Evolutionary conservation across 2,888 invertebrate species (phyloP).

Genomic region (Cyrtodaria siliqua): DNA sequence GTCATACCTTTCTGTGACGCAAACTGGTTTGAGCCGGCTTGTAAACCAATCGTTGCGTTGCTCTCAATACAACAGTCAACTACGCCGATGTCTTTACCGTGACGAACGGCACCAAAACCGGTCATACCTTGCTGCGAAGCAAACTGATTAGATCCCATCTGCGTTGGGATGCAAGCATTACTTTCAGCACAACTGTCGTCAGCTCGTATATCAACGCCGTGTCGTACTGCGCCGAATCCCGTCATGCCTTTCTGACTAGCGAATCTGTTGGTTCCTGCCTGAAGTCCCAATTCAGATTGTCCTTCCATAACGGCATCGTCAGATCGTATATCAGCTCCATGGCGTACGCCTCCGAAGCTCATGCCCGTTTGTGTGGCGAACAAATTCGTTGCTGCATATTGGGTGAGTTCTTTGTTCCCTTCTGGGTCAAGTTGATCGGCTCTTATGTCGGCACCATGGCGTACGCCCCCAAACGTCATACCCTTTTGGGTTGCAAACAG

Average conservation of each 20-base stretch:
- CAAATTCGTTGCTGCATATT: conserved; percentile 77
- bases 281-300: conserved; percentile 67
- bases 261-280: conserved; percentile 80
- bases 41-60: conserved; percentile 81
- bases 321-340: conserved; percentile 68
- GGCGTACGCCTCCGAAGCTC: conserved; percentile 74
- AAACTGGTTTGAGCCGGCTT: conserved; percentile 84
- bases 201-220: conserved; percentile 83
- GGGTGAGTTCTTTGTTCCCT: conserved; percentile 69
- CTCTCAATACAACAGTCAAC: conserved; percentile 69
- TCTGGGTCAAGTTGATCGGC: conserved; percentile 79
- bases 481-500: conserved; percentile 83
- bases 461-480: conserved; percentile 78
- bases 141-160: conserved; percentile 83
- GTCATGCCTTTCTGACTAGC: conserved; percentile 82
- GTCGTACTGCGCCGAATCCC: conserved; percentile 79
- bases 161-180: conserved; percentile 78
- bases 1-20: conserved; percentile 84
- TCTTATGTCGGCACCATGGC: conserved; percentile 84
- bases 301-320: conserved; percentile 65
- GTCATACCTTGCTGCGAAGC: conserved; percentile 84
- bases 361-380: conserved; percentile 79
- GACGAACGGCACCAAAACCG: conserved; percentile 74
- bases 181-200: conserved; percentile 80
- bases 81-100: conserved; percentile 76